Evolutionary conservation across 2,797 vertebrate species (phyloP).

Genomic region (Choloepus didactylus): DNA sequence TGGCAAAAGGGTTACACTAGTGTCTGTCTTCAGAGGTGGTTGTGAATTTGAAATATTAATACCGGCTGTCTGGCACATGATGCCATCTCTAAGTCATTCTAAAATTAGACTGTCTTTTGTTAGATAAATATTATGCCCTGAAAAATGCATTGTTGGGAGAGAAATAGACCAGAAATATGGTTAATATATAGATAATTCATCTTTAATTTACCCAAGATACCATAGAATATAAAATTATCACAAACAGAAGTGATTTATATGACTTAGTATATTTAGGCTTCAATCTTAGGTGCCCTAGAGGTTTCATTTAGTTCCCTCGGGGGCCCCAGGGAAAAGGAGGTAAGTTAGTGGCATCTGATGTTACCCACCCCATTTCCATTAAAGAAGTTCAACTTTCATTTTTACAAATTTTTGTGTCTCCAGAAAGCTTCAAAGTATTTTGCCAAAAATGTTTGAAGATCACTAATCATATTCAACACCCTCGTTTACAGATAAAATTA

Average conservation of each 20-base stretch:
- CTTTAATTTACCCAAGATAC: neutral
- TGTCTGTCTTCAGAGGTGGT: neutral
- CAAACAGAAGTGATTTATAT: neutral
- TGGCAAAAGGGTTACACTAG: neutral
- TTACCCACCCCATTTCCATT: neutral
- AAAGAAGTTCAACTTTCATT: neutral
- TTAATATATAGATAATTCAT: neutral
- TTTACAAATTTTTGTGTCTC: neutral
- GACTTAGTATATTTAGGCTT: neutral
- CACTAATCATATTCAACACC: neutral
- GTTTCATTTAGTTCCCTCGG: neutral
- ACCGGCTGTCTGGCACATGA: neutral
- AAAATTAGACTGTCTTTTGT: slow-evolving; percentile 6
- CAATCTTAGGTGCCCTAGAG: neutral
- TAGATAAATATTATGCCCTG: neutral
- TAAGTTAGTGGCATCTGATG: neutral
- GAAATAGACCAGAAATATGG: neutral
- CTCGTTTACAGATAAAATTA: neutral
- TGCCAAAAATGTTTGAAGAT: neutral
- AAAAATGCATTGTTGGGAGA: neutral
- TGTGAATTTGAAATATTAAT: slow-evolving; percentile 61
- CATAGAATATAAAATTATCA: neutral
- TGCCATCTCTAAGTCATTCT: slow-evolving; percentile 13
- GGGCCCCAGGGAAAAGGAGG: neutral
- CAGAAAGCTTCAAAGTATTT: slow-evolving; percentile 12